Base-by-base conservation (phyloP, 2,888 invertebrate genomes). In the Trichogramma evanescens region DNA sequence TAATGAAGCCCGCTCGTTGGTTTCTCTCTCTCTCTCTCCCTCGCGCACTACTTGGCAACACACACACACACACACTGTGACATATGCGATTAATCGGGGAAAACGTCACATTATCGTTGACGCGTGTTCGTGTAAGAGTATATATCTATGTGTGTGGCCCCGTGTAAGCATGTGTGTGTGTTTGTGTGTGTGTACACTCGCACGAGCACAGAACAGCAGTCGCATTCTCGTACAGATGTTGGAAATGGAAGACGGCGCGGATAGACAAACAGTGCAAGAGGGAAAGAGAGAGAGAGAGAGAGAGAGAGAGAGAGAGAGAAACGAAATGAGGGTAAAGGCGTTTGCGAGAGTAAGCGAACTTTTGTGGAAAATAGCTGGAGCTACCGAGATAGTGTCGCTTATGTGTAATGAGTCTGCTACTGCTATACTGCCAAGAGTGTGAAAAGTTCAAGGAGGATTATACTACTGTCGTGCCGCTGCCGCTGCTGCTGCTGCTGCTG, bases 101-200 rank as follows among this genome's bases (percentile, higher is more conserved):
- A 44, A 43, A 52, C 49, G 62, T 62, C 58, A 56, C 40, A 48
- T 62, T 62, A 62, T 48, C 56, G 43, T 46, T 50, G 56, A 59
- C 45, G 50, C 41, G 51, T 40, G 53, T 4, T 54, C 50, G 56
- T 45, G 39, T 26, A 50, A 54, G 46, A 46, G 54, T 57, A 46
- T 57, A 46, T 61, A 56, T 61, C 53, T 26, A 26, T 26, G 26
- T 26, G 26, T 26, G 26, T 2, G 26, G 26, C 26, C 26, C 26
- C 26, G 26, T 26, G 26, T 26, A 26, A 26, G 26, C 26, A 26
- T 26, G 53, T 44, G 26, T 6, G 26, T 46, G 50, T 46, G 13
- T 9, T 9, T n/a, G 42, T 8, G 26, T 26, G 38, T 40, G 6
- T 54, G 5, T 13, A 46, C 44, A 44, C 38, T 8, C 8, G n/a